A percentile compares a stretch with the other conserved stretches of the same genome.
phyloP scores from a whole-genome alignment of 2,113 vertebrate species.

The Laticauda laticaudata region DNA sequence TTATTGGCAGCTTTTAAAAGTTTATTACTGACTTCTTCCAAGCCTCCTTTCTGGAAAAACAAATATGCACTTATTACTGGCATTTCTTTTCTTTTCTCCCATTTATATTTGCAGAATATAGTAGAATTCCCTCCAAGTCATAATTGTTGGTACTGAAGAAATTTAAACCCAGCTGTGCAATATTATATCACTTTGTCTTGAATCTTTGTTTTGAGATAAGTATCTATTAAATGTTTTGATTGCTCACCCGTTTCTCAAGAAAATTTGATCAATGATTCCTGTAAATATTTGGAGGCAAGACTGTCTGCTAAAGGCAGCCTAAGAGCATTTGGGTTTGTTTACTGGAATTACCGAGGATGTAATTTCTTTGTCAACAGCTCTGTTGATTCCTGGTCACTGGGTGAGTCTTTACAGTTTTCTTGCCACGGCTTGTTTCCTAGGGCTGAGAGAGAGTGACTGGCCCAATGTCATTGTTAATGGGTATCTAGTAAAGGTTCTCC shows the following conservation, averaged over 20 bases:
- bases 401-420: not conserved
- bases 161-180: not conserved
- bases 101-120: not conserved
- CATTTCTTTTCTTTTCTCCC: not conserved
- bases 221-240: not conserved
- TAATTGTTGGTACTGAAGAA: slow-evolving; percentile 4
- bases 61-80: rapidly evolving
- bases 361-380: not conserved
- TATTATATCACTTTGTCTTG: not conserved
- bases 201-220: not conserved
- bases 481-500: too few relatives aligned
- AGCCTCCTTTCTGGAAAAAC: not conserved
- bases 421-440: not conserved
- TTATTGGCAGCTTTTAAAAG: not conserved
- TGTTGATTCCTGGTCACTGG: not conserved
- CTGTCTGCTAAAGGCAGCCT: not conserved
- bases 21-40: slow-evolving; percentile 8
- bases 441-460: not conserved
- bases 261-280: not conserved
- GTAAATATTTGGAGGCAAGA: not conserved
- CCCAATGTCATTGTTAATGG: not conserved
- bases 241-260: not conserved
- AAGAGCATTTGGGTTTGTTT: not conserved
- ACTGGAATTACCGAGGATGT: not conserved
- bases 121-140: not conserved